Percentiles rank a stretch among this genome's conserved stretches.
These are phyloP conservation scores for Nemurella pictetii DNA, from an alignment of 2,888 invertebrate species.

Conservation along the genomic window DNA sequence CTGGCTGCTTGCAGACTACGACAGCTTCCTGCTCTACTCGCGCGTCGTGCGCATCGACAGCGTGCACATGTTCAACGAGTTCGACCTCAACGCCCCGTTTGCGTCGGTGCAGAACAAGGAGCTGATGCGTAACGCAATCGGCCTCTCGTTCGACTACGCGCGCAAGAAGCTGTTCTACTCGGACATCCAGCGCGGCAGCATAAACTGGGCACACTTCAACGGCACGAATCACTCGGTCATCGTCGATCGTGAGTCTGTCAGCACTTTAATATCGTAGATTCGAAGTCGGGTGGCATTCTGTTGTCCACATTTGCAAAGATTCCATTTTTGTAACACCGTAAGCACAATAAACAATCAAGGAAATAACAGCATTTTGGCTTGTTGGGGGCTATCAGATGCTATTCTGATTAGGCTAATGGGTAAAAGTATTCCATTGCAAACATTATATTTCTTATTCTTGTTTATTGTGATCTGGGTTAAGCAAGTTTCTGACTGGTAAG, in stretches of 20 bases:
- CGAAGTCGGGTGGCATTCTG: no score
- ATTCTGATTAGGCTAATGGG: no score
- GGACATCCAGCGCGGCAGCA: slow-evolving; percentile 83
- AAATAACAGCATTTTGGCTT: no score
- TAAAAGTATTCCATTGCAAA: no score
- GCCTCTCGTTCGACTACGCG: slow-evolving; percentile 76
- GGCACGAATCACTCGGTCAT: slow-evolving; percentile 72
- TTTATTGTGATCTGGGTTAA: no score
- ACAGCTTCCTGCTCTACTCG: slow-evolving; percentile 82
- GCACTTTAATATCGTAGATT: no score
- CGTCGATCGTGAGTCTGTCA: slow-evolving; percentile 63
- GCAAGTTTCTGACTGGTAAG: no score
- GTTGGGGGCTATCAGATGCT: no score
- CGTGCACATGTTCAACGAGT: slow-evolving; percentile 71
- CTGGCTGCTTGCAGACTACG: slow-evolving; percentile 64
- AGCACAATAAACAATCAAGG: no score
- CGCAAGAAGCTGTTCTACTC: slow-evolving; percentile 77
- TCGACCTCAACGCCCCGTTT: slow-evolving; percentile 74
- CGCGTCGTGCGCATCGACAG: slow-evolving; percentile 80
- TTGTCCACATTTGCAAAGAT: no score
- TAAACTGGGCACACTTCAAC: slow-evolving; percentile 80
- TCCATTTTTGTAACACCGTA: no score
- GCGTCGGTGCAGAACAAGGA: slow-evolving; percentile 71
- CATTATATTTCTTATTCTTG: no score
- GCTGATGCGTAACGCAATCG: slow-evolving; percentile 83